Conservation (phyloP, 2,797 vertebrate genomes). For the Neosilurus mollespiculum region DNA sequence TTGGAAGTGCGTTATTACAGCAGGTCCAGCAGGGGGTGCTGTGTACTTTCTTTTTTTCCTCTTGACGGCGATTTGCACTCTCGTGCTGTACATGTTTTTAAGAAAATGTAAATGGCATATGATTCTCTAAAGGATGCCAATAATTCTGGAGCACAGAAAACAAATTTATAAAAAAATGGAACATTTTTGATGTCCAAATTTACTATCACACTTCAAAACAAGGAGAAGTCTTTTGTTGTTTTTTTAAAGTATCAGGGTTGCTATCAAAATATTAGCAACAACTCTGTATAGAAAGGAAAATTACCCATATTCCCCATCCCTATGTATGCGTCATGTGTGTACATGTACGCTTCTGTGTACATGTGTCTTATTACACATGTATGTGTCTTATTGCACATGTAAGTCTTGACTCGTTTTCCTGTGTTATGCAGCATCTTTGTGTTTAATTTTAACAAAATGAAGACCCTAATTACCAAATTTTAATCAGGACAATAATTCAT, state of each 20-base stretch:
- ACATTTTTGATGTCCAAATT: background rate
- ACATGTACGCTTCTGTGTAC: background rate
- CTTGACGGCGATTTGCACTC: too few species aligned
- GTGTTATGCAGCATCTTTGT: constrained; percentile 32
- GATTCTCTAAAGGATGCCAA: background rate
- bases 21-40: too few species aligned
- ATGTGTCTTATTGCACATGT: constrained; percentile 40
- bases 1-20: too few species aligned
- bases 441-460: constrained; percentile 44
- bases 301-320: background rate
- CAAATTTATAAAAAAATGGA: background rate
- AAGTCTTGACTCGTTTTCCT: constrained; percentile 31
- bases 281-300: background rate
- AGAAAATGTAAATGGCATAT: too few species aligned
- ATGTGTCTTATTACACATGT: constrained; percentile 6
- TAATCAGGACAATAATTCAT: constrained; percentile 47
- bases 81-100: too few species aligned
- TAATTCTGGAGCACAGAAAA: background rate
- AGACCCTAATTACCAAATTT: constrained; percentile 43
- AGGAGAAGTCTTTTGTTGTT: background rate
- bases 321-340: background rate
- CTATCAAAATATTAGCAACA: background rate
- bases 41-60: too few species aligned
- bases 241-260: background rate
- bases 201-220: background rate